Percentiles rank a stretch among this genome's conserved stretches.
These are phyloP conservation scores for Lethenteron camtschaticum DNA, from an alignment of 2,113 vertebrate genomes.

Conservation along the genomic window DNA sequence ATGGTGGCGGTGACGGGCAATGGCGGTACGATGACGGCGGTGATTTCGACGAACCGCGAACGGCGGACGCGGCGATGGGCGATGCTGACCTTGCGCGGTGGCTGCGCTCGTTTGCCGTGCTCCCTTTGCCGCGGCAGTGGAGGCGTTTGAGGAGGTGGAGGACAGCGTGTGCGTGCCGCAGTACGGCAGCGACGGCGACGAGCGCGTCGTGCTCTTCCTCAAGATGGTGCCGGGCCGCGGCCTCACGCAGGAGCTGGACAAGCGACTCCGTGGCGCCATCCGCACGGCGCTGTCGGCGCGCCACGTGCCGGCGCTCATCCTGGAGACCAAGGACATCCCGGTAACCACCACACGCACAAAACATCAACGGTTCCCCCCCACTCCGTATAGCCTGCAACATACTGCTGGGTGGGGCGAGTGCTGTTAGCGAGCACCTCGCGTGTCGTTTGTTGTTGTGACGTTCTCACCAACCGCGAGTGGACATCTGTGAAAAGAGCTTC, in stretches of 20 bases:
- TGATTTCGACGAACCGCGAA: not conserved
- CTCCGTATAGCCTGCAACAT: no score
- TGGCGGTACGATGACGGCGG: not conserved
- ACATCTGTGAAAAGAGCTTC: no score
- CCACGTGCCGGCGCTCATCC: slow-evolving; percentile 59
- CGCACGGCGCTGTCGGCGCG: slow-evolving; percentile 51
- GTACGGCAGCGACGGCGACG: slow-evolving; percentile 56
- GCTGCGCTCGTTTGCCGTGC: no score
- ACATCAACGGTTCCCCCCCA: no score
- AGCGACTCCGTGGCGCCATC: slow-evolving; percentile 38
- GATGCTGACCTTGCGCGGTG: not conserved
- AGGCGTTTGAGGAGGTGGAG: slow-evolving; percentile 69
- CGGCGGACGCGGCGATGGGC: not conserved
- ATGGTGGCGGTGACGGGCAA: not conserved
- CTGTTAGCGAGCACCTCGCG: no score
- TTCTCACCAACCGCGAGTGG: no score
- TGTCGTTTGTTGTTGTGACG: no score
- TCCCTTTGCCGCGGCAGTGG: slow-evolving; percentile 31
- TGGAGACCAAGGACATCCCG: slow-evolving; percentile 73
- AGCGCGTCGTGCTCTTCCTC: slow-evolving; percentile 69
- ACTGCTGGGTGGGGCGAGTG: no score
- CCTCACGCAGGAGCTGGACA: slow-evolving; percentile 35
- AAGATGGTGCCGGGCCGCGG: slow-evolving; percentile 45
- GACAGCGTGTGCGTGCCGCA: slow-evolving; percentile 86
- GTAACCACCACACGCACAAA: slow-evolving; percentile 19